Conservation (phyloP, 2,888 invertebrate species). For the Torymus auratus region DNA sequence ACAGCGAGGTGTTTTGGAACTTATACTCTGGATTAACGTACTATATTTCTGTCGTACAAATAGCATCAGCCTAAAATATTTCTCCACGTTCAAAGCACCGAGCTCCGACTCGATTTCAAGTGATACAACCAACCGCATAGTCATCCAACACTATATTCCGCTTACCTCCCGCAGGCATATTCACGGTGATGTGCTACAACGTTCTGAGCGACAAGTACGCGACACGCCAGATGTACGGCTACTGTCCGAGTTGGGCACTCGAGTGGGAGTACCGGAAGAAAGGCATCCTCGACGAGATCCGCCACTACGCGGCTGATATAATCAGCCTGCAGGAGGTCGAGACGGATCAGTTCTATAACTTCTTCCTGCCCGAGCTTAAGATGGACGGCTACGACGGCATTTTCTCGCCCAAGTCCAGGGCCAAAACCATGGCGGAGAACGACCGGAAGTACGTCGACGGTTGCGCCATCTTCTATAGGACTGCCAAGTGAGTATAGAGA, state of each 20-base stretch:
- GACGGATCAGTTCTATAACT: slow-evolving; percentile 98
- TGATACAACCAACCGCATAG: no score
- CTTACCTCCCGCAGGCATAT: slow-evolving; percentile 84
- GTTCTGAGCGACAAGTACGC: slow-evolving; percentile 99
- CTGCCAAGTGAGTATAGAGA: slow-evolving; percentile 85
- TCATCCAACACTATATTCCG: no score
- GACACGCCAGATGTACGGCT: slow-evolving; percentile 98
- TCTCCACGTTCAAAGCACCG: no score
- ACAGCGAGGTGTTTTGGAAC: no score
- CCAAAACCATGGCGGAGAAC: slow-evolving; percentile 98
- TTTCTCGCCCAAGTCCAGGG: slow-evolving; percentile 98
- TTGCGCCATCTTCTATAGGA: slow-evolving; percentile 98
- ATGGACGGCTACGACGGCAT: slow-evolving; percentile 95
- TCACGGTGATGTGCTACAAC: slow-evolving; percentile 99
- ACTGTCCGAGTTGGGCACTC: slow-evolving; percentile 99
- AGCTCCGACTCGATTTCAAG: no score
- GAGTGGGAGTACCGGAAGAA: slow-evolving; percentile 99
- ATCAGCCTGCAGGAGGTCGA: slow-evolving; percentile 99
- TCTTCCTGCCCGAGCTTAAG: slow-evolving; percentile 96
- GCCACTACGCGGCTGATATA: slow-evolving; percentile 97
- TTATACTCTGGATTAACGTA: no score
- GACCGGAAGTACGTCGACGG: slow-evolving; percentile 99
- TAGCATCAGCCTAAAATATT: no score
- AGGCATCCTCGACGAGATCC: slow-evolving; percentile 96
- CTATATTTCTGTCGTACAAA: no score